Evolutionary conservation across 2,797 vertebrate genomes (phyloP), one percentile per base, ranked within the genome.

Genomic region (Gymnocypris eckloni): DNA sequence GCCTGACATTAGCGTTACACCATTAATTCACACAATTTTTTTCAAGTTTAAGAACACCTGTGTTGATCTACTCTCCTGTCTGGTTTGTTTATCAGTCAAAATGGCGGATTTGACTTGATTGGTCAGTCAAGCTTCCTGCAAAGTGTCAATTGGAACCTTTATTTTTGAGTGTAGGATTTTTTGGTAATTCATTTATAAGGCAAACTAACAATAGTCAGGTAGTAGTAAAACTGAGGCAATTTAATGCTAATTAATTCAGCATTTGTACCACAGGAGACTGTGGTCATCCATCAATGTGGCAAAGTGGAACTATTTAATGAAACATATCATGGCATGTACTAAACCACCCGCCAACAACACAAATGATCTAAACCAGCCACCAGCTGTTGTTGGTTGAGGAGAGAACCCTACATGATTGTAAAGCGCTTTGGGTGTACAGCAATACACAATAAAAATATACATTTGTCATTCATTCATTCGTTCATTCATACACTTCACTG

Each of bases 351-450:
- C 45, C 50, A 41, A 54, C 83, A 54, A 13, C 18, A 25, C 20
- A 39, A 67, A 52, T 79, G 33, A 81, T 84, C 77, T 79, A 84
- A 77, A 69, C 72, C 72, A 82, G 48, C 70, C 28, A 33, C 28
- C 28, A 33, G 28, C 28, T 33, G 28, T 33, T 33, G 28, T 33
- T 33, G 28, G 28, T 33, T 33, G 28, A 33, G 28, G 28, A 33
- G 28, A 33, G 28, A 33, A 33, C 28, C 28, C 28, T 2, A 33
- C 28, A 33, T 33, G 2, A 33, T 2, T 33, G 28, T 33, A 33
- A 33, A 33, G 28, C 28, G 28, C 28, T 33, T 33, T 33, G 28
- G 28, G 28, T 33, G 28, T 33, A 33, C 28, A 33, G 28, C 28
- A 33, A 33, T 33, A 33, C 28, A 33, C 28, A 33, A 33, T 33